Evolutionary conservation across 2,888 invertebrate species (phyloP).

Genomic region (Phytoseiulus persimilis): DNA sequence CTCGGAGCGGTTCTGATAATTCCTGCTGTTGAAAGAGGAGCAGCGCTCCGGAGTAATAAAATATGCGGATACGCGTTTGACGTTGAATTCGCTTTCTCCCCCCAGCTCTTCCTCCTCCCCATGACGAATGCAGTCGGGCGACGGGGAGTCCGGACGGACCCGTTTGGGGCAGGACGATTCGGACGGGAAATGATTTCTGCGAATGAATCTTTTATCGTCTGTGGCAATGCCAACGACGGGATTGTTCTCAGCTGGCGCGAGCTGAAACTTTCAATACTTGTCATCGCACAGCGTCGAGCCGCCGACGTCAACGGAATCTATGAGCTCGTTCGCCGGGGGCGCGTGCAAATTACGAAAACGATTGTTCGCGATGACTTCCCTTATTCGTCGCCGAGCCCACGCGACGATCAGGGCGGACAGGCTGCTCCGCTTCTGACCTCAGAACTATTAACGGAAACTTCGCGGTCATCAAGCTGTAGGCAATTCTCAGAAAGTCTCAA

Average conservation of each 20-base stretch:
- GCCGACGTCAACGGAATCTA: background rate
- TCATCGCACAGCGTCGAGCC: background rate
- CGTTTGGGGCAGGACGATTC: background rate
- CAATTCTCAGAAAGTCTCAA: background rate
- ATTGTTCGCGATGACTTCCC: too few species aligned
- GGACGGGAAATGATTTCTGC: background rate
- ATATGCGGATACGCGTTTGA: background rate
- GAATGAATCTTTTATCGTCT: conserved; percentile 5
- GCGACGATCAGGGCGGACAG: too few species aligned
- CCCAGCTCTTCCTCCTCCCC: background rate
- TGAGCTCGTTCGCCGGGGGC: too few species aligned
- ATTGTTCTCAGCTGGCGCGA: background rate
- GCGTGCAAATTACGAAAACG: too few species aligned
- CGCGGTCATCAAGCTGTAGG: background rate
- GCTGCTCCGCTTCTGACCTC: too few species aligned
- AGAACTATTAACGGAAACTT: background rate
- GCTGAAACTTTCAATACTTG: background rate
- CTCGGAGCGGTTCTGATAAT: background rate
- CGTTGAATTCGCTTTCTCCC: background rate
- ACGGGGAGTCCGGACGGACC: background rate
- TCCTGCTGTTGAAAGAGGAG: background rate
- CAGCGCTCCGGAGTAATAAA: background rate
- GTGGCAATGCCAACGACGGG: background rate
- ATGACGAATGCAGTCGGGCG: background rate
- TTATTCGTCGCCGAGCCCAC: too few species aligned